These are phyloP conservation scores for Macaria notata DNA, from an alignment of 2,888 invertebrate species.

Conservation along the genomic window DNA sequence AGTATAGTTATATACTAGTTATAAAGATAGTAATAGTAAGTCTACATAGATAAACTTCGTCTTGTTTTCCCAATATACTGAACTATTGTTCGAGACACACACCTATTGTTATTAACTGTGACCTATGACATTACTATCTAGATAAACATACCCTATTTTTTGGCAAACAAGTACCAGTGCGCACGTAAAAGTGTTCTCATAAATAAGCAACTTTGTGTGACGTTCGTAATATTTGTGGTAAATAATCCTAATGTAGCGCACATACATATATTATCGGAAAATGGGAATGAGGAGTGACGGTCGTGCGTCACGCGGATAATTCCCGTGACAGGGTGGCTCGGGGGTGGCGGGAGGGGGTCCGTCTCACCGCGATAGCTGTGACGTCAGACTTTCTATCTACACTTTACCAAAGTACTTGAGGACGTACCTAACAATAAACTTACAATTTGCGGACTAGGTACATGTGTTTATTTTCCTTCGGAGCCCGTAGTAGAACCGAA, in stretches of 20 bases:
- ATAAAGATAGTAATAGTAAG: no score
- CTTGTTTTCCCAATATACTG: no score
- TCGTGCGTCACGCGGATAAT: slow-evolving; percentile 63
- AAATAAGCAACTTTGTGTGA: no score
- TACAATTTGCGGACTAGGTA: background rate
- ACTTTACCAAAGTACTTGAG: no score
- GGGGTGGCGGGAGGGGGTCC: slow-evolving; percentile 1
- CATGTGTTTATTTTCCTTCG: background rate
- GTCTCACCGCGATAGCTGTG: slow-evolving; percentile 31
- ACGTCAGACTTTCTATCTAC: slow-evolving; percentile 42
- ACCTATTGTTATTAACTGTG: no score
- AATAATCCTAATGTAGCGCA: slow-evolving; percentile 23
- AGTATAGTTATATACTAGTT: no score
- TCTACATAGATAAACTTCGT: no score
- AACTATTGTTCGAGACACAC: no score
- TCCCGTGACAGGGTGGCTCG: slow-evolving; percentile 40
- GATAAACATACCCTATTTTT: no score
- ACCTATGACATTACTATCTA: no score
- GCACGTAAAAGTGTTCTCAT: no score
- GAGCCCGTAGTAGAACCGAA: background rate
- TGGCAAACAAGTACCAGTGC: no score
- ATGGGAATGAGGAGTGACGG: slow-evolving; percentile 48
- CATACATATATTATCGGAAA: slow-evolving; percentile 41
- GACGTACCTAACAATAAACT: slow-evolving; percentile 11
- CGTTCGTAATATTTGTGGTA: slow-evolving; percentile 20